Evolutionary conservation across 2,888 invertebrate genomes (phyloP), one percentile per base, ranked within the genome.

Genomic region (Epinotia brunnichana): DNA sequence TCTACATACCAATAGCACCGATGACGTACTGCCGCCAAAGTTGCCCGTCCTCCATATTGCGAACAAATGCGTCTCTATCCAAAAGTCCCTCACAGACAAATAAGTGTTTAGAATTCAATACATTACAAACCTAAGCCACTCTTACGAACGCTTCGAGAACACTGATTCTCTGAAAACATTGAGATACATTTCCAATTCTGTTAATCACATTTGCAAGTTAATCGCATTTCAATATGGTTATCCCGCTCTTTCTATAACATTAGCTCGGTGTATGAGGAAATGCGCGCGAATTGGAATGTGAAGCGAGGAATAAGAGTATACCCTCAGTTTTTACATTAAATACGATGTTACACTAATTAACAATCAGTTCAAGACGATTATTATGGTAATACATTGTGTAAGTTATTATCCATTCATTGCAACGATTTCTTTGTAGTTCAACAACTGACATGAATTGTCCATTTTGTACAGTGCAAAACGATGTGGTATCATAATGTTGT

Each of bases 1-100:
- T 19, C 11, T 48, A 62, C 62, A n/a, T 48, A 62, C 62, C 62
- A 24, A 62, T 62, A 62, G 62, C 62, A 0, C 24, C 62, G 24
- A 62, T 62, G 11, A 62, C 24, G 17, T 62, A 62, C n/a, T 62
- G 62, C 2, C 48, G 62, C 48, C 48, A 62, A 9, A 48, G 1
- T 29, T 24, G 62, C 10, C 62, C 62, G 11, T 44, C 24, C 48
- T n/a, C 48, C 62, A 62, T 61, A 4, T 62, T 48, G 10, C 39
- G 21, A 15, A 21, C 9, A 13, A 17, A 19, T 13, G 13, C 21
- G 21, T 24, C 21, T n/a, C 3, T 35, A 48, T 2, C 44, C 13
- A 15, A 15, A 5, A 1, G 5, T n/a, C n/a, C n/a, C 48, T 4
- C 5, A 7, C n/a, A 48, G 7, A 48, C 5, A 48, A 44, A 44